phyloP scores from a whole-genome alignment of 2,888 invertebrate species.

The Mechanitis mazaeus region DNA sequence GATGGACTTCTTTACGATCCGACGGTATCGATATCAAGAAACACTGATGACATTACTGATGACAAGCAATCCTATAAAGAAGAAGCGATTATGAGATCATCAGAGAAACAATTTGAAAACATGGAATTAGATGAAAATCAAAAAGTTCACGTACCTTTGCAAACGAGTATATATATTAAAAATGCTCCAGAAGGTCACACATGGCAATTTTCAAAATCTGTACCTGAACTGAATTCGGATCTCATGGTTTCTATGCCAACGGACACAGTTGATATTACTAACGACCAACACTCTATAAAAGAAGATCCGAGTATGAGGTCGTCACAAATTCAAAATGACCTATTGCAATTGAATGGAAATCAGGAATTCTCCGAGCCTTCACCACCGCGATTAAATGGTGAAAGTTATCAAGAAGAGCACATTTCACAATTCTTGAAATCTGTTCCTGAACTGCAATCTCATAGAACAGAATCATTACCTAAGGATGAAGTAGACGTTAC shows the following conservation, averaged over 20 bases:
- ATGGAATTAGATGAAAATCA: constrained; percentile 14
- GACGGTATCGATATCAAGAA: neutral
- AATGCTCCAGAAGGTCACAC: constrained; percentile 13
- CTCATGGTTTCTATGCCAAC: constrained; percentile 4
- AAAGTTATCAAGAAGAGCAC: too few relatives aligned
- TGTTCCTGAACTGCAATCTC: too few relatives aligned
- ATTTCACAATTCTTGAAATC: too few relatives aligned
- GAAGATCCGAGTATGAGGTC: constrained; percentile 5
- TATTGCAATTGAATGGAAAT: too few relatives aligned
- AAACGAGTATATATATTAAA: constrained; percentile 14
- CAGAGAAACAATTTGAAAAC: constrained; percentile 4
- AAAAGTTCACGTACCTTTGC: constrained; percentile 11
- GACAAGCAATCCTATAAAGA: neutral
- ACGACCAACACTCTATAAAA: constrained; percentile 10
- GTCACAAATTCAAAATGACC: too few relatives aligned
- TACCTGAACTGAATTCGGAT: constrained; percentile 1
- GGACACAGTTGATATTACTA: constrained; percentile 1
- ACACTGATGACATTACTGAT: neutral
- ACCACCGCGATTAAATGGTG: too few relatives aligned
- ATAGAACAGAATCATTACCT: neutral
- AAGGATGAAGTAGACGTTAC: neutral
- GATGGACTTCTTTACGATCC: neutral
- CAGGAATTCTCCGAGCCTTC: too few relatives aligned
- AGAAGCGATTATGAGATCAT: constrained; percentile 1
- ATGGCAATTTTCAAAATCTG: constrained; percentile 10